Evolutionary conservation across 1,140 invertebrate species (phyloP).

Genomic region (Lasioglossum albipes): DNA sequence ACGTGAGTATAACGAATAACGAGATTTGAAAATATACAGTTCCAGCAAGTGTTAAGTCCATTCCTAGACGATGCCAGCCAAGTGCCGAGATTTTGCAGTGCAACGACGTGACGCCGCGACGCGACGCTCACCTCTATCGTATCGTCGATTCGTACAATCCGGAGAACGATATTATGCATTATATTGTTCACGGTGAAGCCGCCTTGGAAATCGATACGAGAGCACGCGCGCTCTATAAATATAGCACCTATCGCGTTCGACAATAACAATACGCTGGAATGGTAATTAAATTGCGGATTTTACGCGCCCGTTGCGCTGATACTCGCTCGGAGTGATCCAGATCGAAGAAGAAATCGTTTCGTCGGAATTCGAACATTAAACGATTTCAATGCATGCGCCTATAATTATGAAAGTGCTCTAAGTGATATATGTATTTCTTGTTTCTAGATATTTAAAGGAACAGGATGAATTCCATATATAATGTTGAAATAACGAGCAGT

Average conservation of each 20-base stretch:
- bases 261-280: no score
- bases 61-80: conserved; percentile 73
- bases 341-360: no score
- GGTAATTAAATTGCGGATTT: no score
- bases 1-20: conserved; percentile 51
- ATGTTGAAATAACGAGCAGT: no score
- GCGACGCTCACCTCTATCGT: conserved; percentile 1
- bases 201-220: conserved; percentile 4
- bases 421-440: no score
- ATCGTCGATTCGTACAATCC: conserved; percentile 3
- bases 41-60: conserved; percentile 70
- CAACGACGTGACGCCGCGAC: conserved; percentile 29
- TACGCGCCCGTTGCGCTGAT: no score
- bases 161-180: conserved; percentile 9
- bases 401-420: no score
- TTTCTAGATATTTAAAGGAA: no score
- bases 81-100: conserved; percentile 61
- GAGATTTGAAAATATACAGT: conserved; percentile 64
- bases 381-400: no score
- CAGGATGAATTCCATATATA: no score
- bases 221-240: neutral
- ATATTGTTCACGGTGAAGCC: neutral
- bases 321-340: no score
- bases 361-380: no score
- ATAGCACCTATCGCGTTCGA: neutral